Evolutionary conservation across 2,888 invertebrate genomes (phyloP), one percentile per base, ranked within the genome.

Genomic region (Capitulum mitella): DNA sequence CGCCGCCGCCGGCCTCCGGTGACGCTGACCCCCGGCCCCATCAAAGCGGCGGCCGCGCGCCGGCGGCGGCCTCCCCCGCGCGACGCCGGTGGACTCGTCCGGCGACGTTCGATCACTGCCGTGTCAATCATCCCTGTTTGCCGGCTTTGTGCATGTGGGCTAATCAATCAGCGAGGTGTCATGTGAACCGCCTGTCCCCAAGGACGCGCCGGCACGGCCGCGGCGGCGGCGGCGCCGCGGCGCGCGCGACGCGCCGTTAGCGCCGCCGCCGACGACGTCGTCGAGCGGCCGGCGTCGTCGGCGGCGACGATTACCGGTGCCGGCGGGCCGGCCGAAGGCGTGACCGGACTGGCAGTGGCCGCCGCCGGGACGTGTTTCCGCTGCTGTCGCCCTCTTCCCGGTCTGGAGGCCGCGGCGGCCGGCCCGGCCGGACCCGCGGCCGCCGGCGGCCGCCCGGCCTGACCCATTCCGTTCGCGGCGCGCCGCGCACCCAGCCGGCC

Each of bases 71-170:
- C 70, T 70, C 70, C 70, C 70, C 70, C 70, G 70, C 40, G 37
- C 37, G 40, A 5, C 70, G 70, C 40, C 58, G 26, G 40, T 70
- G 70, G 70, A 70, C 70, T 70, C 37, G 70, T 26, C 70, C 37
- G 26, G 26, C 70, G 70, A 26, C 70, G 70, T 40, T 70, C 70
- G 70, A 70, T 70, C 70, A 70, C 37, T 26, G 64, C 22, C 29
- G 70, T 26, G 70, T 40, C 70, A 70, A 70, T 70, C 70, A 70
- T 70, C 16, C 40, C 40, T 70, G 70, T 70, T 70, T 70, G 70
- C 70, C 10, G 70, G 70, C 70, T 70, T 70, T 70, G 70, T 70
- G 70, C 70, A 70, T 70, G 70, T 70, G 70, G 70, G 37, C 70
- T 70, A 70, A 70, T 70, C 70, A 40, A 37, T 70, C 70, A 70